phyloP scores from a whole-genome alignment of 2,113 vertebrate genomes.

The Panthera leo region DNA sequence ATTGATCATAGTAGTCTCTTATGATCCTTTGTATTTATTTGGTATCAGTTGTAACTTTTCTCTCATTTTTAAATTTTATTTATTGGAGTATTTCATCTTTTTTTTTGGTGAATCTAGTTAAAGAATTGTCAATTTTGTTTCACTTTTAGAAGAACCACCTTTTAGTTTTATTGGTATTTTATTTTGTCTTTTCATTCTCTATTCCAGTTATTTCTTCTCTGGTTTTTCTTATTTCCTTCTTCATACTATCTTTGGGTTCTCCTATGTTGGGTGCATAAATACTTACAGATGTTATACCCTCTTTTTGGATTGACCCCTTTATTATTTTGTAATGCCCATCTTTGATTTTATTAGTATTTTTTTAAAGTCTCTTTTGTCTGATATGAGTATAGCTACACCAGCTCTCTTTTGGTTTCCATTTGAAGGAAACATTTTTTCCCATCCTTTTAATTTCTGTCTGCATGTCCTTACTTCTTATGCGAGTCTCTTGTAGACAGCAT shows the following conservation, averaged over 20 bases:
- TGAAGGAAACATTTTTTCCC: background rate
- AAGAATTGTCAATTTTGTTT: background rate
- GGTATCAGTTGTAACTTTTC: background rate
- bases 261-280: background rate
- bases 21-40: background rate
- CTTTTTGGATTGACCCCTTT: background rate
- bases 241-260: background rate
- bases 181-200: background rate
- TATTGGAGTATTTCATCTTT: background rate
- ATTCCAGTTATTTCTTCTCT: background rate
- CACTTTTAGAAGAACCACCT: background rate
- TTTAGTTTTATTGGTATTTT: background rate
- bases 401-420: background rate
- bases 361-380: background rate
- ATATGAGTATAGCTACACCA: background rate
- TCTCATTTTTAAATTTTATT: background rate
- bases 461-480: background rate
- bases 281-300: background rate
- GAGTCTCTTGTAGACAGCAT: background rate
- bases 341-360: background rate
- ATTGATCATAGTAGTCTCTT: background rate
- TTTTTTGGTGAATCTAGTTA: background rate
- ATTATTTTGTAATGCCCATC: background rate
- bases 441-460: background rate
- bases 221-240: background rate